A percentile compares a stretch with the other conserved stretches of the same genome.
Conservation (phyloP, 2,888 invertebrate genomes). For the Acleris cristana region DNA sequence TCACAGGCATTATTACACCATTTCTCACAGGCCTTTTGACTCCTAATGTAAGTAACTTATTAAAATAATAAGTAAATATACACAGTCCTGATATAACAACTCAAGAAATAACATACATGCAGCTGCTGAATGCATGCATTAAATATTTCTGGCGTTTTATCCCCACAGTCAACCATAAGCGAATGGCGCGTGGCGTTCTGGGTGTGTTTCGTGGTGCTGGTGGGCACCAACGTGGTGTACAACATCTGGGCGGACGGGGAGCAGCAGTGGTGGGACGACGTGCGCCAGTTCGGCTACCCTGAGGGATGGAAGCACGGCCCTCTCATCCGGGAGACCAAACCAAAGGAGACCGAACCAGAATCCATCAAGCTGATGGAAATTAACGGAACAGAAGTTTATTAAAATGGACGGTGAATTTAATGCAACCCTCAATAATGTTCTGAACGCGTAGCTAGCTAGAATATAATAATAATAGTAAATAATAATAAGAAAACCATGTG, state of each 20-base stretch:
- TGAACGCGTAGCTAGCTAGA: too few relatives aligned
- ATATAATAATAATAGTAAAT: too few relatives aligned
- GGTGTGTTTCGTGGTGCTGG: slow-evolving; percentile 84
- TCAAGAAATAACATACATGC: too few relatives aligned
- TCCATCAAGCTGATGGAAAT: slow-evolving; percentile 32
- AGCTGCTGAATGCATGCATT: too few relatives aligned
- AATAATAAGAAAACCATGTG: too few relatives aligned
- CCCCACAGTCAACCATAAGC: slow-evolving; percentile 62
- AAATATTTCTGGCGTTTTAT: neutral
- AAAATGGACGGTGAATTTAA: too few relatives aligned
- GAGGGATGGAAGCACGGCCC: slow-evolving; percentile 49
- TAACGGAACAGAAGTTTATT: too few relatives aligned
- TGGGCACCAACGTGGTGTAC: slow-evolving; percentile 82
- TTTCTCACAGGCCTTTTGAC: slow-evolving; percentile 85
- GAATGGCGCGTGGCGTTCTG: slow-evolving; percentile 85
- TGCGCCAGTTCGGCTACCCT: slow-evolving; percentile 55
- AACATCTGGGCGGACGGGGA: slow-evolving; percentile 84
- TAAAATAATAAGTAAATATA: too few relatives aligned
- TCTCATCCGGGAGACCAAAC: slow-evolving; percentile 39
- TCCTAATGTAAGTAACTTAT: slow-evolving; percentile 75
- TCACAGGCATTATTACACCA: slow-evolving; percentile 86
- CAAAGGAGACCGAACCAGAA: slow-evolving; percentile 43
- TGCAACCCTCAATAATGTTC: too few relatives aligned
- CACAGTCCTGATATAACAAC: too few relatives aligned
- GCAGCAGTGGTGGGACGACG: slow-evolving; percentile 85